phyloP scores from a whole-genome alignment of 2,113 vertebrate genomes.

The human (Homo sapiens) region GRCh38 chr11:36354501-36355000 shows the following conservation, averaged over 20 bases:
- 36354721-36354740: neutral
- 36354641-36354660: neutral
- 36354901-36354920: neutral
- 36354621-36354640: neutral
- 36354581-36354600: neutral
- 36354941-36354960: neutral
- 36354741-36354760: neutral
- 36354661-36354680: neutral
- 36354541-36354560: conserved; percentile 23
- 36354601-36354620: too few relatives aligned
- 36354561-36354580: conserved; percentile 16
- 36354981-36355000: neutral
- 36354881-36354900: neutral
- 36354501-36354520: neutral
- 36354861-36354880: neutral
- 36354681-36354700: neutral
- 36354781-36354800: neutral
- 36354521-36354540: neutral
- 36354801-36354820: neutral
- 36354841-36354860: neutral
- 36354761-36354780: neutral
- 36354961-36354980: neutral
- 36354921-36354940: neutral
- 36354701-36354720: neutral
- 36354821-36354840: neutral